These are phyloP conservation scores for Rhamphomyia laevipes DNA, from an alignment of 2,888 invertebrate species.

Conservation along the genomic window DNA sequence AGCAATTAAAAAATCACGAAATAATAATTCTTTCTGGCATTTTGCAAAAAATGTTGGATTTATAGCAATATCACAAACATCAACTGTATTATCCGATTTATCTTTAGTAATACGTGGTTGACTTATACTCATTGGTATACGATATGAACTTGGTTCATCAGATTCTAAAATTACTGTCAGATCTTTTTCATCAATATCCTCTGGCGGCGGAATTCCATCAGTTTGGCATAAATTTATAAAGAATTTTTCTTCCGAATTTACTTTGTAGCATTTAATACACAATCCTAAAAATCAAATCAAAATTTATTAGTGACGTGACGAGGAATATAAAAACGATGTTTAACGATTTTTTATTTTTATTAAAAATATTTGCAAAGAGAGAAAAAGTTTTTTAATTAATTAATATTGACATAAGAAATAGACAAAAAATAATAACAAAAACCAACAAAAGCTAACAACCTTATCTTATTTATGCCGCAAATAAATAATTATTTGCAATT, in stretches of 20 bases:
- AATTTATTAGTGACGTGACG: too few species aligned
- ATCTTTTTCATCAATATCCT: constrained; percentile 58
- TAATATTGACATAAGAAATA: too few species aligned
- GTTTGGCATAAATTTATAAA: constrained; percentile 81
- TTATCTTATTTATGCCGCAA: too few species aligned
- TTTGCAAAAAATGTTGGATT: constrained; percentile 67
- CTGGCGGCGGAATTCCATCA: constrained; percentile 59
- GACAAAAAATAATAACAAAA: too few species aligned
- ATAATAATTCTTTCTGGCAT: constrained; percentile 55
- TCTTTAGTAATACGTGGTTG: constrained; percentile 66
- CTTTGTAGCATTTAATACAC: constrained; percentile 63
- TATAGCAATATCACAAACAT: constrained; percentile 74
- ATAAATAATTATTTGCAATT: too few species aligned
- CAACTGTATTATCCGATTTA: constrained; percentile 59
- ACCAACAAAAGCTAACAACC: too few species aligned
- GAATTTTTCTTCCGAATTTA: constrained; percentile 54
- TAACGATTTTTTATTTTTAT: too few species aligned
- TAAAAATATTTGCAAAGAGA: too few species aligned
- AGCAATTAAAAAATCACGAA: constrained; percentile 67
- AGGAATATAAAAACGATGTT: too few species aligned
- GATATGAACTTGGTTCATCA: constrained; percentile 56
- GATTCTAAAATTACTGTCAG: constrained; percentile 53
- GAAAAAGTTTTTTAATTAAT: too few species aligned
- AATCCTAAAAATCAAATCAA: constrained; percentile 45
- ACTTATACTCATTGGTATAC: constrained; percentile 86